Evolutionary conservation across 2,888 invertebrate genomes (phyloP), one percentile per base, ranked within the genome.

Genomic region (Apantesis nais): DNA sequence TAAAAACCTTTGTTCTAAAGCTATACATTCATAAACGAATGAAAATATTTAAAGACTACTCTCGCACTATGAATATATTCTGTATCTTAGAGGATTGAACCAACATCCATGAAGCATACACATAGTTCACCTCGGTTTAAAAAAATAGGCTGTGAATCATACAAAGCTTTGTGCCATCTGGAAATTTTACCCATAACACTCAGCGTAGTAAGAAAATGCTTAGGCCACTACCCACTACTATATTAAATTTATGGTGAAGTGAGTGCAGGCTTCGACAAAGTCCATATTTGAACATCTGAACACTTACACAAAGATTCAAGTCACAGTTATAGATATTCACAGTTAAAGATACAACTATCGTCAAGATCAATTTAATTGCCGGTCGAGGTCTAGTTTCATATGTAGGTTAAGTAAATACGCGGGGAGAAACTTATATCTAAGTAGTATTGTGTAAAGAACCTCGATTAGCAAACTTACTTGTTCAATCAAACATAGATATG

Each of bases 361-460:
- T 52, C 37, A 31, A 55, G 48, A 69, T 48, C 34, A 65, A 65
- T 70, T 74, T 69, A 74, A 75, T 70, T 67, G 58, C 62, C 68
- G 69, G 70, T 78, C 71, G 70, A 52, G 55, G 69, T 58, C 34
- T 71, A 75, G 25, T 75, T 75, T 22, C 37, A 22, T 29, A 80
- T 80, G 65, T 80, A 52, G 81, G 80, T 74, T 78, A 78, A 80
- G 74, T 71, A 79, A 80, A 80, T 76, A 65, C 52, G 37, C 65
- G 48, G 65, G 67, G 52, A 71, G 74, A 66, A 79, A 79, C 73
- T 76, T 66, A 71, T 68, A 66, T 70, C 67, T 68, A 74, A 74
- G 67, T 66, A 73, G 70, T 73, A 72, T 78, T 80, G 76, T 74
- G 60, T 76, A 74, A 73, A 71, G 60, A 77, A 78, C 62, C 74